A percentile compares a stretch with the other conserved stretches of the same genome.
Conservation (phyloP, 35 echinoderm and acorn worm genomes). For the Acanthaster planci region DNA sequence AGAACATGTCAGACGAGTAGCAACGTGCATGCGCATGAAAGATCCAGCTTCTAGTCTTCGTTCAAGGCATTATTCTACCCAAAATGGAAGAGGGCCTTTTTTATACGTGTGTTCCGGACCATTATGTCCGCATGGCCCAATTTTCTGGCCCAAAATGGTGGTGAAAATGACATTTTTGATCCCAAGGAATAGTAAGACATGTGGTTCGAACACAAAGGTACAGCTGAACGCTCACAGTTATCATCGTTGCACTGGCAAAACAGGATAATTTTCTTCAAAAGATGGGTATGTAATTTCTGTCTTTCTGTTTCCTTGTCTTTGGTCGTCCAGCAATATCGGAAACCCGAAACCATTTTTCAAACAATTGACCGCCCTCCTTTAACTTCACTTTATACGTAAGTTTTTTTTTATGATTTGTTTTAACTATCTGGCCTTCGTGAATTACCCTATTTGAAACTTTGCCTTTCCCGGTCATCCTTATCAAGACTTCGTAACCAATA, state of each 20-base stretch:
- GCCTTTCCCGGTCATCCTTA: no score
- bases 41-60: no score
- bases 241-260: not conserved
- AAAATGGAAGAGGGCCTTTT: no score
- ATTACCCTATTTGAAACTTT: not conserved
- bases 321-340: not conserved
- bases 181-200: not conserved
- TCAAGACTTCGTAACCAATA: not conserved
- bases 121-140: no score
- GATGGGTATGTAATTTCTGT: no score
- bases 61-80: no score
- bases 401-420: not conserved
- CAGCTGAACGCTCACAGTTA: no score
- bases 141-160: no score
- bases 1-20: no score
- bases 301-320: not conserved
- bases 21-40: no score
- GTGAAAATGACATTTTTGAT: no score
- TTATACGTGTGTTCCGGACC: no score
- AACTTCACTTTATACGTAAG: not conserved
- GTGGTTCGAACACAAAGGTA: not conserved
- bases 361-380: not conserved
- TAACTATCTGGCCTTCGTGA: not conserved
- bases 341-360: not conserved
- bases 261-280: not conserved